Evolutionary conservation across 2,797 vertebrate species (phyloP).

Genomic region (Stomatorhinus walkeri): DNA sequence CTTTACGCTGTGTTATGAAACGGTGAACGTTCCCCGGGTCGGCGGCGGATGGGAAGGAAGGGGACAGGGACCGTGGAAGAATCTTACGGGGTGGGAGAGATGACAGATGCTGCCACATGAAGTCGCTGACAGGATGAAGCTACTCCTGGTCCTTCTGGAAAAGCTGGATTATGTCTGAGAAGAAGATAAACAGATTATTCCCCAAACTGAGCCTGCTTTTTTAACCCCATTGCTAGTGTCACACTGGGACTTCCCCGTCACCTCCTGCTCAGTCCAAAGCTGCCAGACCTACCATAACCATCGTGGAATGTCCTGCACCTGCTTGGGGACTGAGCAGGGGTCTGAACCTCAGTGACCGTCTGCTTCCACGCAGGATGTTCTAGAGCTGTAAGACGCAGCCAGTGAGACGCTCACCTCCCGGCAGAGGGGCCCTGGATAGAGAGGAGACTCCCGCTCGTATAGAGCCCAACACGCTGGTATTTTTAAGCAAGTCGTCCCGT

Average conservation of each 20-base stretch:
- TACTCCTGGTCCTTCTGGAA: conserved; percentile 60
- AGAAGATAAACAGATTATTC: conserved; percentile 88
- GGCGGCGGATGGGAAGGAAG: background rate
- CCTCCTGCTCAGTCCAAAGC: background rate
- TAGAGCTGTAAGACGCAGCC: background rate
- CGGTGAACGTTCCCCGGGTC: background rate
- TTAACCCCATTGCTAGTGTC: conserved; percentile 62
- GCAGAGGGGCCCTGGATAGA: conserved; percentile 39
- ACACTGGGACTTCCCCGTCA: conserved; percentile 28
- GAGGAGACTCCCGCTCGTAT: conserved; percentile 28
- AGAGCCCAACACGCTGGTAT: background rate
- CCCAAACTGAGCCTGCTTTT: conserved; percentile 64
- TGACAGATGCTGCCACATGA: conserved; percentile 74
- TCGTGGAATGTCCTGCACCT: conserved; percentile 22
- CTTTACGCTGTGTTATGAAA: background rate
- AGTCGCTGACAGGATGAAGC: conserved; percentile 83
- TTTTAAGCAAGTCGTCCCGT: conserved; percentile 31
- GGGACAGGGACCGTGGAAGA: conserved; percentile 10
- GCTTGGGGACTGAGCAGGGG: background rate
- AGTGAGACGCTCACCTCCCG: background rate
- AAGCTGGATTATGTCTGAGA: conserved; percentile 86
- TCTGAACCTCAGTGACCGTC: conserved; percentile 1
- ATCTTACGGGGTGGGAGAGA: background rate
- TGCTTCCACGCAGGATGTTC: conserved; percentile 9
- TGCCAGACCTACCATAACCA: conserved; percentile 12